Base-by-base conservation (phyloP, 2,113 vertebrate genomes). In the Osmerus mordax region DNA sequence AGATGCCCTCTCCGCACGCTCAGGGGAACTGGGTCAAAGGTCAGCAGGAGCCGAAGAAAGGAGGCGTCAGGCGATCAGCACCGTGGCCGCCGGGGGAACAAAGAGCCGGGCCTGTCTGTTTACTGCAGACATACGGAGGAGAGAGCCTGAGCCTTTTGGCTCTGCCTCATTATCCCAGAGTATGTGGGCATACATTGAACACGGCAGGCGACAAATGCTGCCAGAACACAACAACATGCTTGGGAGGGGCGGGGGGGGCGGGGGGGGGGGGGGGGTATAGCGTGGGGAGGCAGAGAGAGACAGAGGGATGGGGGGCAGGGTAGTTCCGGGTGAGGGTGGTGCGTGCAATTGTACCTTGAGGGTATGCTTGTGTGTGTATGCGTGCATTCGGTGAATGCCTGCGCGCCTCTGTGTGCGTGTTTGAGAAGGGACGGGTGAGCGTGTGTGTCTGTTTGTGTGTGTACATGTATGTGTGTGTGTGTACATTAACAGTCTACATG, bases 11-110 rank as follows among this genome's bases (percentile, higher is more conserved):
- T 60, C 73, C 78, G 69, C 76, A 52, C 68, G 69, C 41, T 68
- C 2, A 53, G 66, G 67, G 69, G 81, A 85, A 90, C 85, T 72
- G 78, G 87, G 87, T 91, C 87, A 78, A 67, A 87, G 92, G 90
- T 90, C 86, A 79, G 56, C 67, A 25, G 62, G 62, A 72, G 73
- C 75, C 66, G 82, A 80, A 78, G 68, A 81, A 72, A 74, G 67
- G 63, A 66, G 79, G 73, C 73, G 28, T 80, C 75, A 74, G 71
- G 77, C 83, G 76, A 72, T 85, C 81, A 71, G 70, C 76, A 51
- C 68, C 47, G 3, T 12, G 63, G 69, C 66, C 67, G 29, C 29
- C 18, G n/a, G 47, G 54, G 64, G 54, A 86, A 86, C 77, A 87
- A 84, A 84, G 74, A 79, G 67, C 21, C 77, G 16, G 53, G 11